Base-by-base conservation (phyloP, 2,113 vertebrate species). In the Nothobranchius furzeri region DNA sequence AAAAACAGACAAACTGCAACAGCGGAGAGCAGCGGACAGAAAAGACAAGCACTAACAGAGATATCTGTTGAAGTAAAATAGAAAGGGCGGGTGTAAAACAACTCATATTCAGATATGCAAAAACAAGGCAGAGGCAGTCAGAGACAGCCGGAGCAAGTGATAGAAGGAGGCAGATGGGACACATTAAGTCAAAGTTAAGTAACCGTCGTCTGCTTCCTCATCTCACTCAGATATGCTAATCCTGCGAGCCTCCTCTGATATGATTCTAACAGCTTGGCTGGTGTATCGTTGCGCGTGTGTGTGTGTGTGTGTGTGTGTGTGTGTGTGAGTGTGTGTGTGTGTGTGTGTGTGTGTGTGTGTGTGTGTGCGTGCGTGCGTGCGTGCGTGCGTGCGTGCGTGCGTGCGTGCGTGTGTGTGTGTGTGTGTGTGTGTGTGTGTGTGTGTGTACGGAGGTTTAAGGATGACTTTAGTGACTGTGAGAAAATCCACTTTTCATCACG, bases 151-250 rank as follows among this genome's bases (percentile, higher is more conserved):
- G 78, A 88, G 75, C 60, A 68, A 70, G 66, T 85, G 84, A 90
- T 78, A 78, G 81, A 85, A 74, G 73, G 67, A 85, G 79, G 73
- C 87, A 90, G 89, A 90, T 87, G 84, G 87, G 77, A 66, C 70
- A 84, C 81, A 88, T 84, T 87, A 90, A 90, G 83, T 88, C 89
- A 87, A 90, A 89, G 82, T 87, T 85, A 88, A 86, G 85, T 84
- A 88, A 89, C 85, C 83, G 79, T 83, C 83, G 72, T 89, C 84
- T 81, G 83, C 81, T 77, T 87, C 86, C 84, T 85, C 85, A 87
- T 90, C 84, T 81, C 79, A 78, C 76, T 79, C 84, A 87, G 76
- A 89, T 88, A 89, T 88, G 86, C 75, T 90, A 90, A 91, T 91
- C 85, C 81, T 75, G 73, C 81, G 81, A 88, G 79, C 73, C 82